These are phyloP conservation scores for Hemibagrus guttatus DNA, from an alignment of 2,797 vertebrate genomes.

Conservation along the genomic window DNA sequence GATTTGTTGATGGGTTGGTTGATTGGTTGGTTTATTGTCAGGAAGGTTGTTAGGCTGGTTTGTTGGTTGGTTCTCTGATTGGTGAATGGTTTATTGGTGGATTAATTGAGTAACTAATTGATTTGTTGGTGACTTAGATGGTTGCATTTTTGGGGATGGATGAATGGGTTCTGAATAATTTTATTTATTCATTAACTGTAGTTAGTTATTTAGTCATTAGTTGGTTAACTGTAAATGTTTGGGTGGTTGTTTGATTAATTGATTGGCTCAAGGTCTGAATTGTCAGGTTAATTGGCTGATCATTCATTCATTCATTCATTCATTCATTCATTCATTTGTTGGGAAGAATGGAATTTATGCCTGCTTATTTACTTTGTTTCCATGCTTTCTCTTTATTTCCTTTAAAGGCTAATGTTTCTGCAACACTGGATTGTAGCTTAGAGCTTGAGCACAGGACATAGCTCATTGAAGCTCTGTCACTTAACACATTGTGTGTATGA, in stretches of 20 bases:
- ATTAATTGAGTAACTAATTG: not conserved
- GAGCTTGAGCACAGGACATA: not conserved
- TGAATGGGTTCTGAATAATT: not conserved
- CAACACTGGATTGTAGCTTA: not conserved
- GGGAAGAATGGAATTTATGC: not conserved
- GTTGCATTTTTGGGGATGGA: not conserved
- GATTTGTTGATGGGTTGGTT: not conserved
- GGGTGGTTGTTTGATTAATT: not conserved
- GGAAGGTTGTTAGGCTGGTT: not conserved
- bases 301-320: not conserved
- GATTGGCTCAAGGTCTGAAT: too few species aligned
- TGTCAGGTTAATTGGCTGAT: not conserved
- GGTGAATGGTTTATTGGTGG: not conserved
- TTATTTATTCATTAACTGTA: not conserved
- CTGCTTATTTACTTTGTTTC: not conserved
- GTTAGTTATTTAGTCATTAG: not conserved
- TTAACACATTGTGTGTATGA: not conserved
- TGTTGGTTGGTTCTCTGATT: not conserved
- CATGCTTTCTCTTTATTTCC: not conserved
- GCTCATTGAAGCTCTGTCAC: conserved; percentile 9
- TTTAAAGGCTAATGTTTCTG: not conserved
- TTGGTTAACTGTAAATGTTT: not conserved
- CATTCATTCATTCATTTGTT: not conserved
- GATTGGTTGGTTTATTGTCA: not conserved
- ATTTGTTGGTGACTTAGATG: not conserved